Percentiles rank a stretch among this genome's conserved stretches.
These are phyloP conservation scores for Caenorhabditis latens DNA, from an alignment of 1,140 invertebrate genomes.

Conservation along the genomic window DNA sequence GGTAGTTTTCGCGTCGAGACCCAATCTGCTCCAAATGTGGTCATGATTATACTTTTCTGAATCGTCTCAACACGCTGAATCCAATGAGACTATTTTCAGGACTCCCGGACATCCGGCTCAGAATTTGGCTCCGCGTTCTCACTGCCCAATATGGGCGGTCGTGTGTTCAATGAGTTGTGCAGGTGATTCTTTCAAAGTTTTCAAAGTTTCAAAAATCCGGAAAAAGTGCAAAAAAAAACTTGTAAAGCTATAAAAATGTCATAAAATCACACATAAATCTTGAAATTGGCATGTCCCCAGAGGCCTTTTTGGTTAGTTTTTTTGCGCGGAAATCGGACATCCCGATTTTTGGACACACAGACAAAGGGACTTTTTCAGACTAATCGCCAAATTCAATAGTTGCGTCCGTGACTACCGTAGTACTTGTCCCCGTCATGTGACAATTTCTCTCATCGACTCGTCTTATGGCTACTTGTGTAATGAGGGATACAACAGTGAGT, in stretches of 20 bases:
- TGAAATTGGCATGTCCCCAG: not conserved
- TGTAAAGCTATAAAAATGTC: conserved; percentile 9
- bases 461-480: conserved; percentile 77
- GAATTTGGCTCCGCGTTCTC: conserved; percentile 74
- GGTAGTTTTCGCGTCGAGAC: too few species aligned
- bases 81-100: conserved; percentile 66
- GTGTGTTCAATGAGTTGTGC: conserved; percentile 76
- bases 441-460: conserved; percentile 75
- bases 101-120: conserved; percentile 59
- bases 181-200: conserved; percentile 63
- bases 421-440: conserved; percentile 74
- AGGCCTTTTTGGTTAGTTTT: not conserved
- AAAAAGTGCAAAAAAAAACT: conserved; percentile 24
- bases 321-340: not conserved
- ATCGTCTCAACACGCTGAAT: not conserved
- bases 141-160: conserved; percentile 75
- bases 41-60: not conserved
- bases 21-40: too few species aligned
- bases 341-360: too few species aligned
- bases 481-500: conserved; percentile 77
- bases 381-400: conserved; percentile 74
- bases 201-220: not conserved
- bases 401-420: conserved; percentile 71
- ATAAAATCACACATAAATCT: conserved; percentile 60
- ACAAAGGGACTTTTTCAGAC: conserved; percentile 71